Conservation (phyloP, 1,140 invertebrate genomes). For the Tetragnatha versicolor region DNA sequence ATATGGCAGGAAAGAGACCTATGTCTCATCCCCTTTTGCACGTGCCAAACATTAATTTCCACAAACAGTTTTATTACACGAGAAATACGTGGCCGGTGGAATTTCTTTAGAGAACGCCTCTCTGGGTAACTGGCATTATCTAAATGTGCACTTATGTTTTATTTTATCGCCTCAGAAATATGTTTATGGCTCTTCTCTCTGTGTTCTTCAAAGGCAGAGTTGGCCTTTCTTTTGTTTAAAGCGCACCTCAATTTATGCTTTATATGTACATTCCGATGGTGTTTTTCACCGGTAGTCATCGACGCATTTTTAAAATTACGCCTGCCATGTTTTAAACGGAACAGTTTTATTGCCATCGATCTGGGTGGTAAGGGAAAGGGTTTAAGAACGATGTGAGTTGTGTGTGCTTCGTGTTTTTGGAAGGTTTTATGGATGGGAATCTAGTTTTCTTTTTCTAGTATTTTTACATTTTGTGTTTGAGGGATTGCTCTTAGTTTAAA, state of each 20-base stretch:
- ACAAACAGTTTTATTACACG: constrained; percentile 43
- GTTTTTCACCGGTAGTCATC: not conserved
- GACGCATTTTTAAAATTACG: not conserved
- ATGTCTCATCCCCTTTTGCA: not conserved
- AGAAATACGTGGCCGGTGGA: constrained; percentile 22
- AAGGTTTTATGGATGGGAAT: too few relatives aligned
- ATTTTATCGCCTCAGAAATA: constrained; percentile 42
- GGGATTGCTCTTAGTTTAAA: too few relatives aligned
- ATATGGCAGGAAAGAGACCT: not conserved
- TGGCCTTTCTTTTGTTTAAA: constrained; percentile 6
- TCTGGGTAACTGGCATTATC: constrained; percentile 27
- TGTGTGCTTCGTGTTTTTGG: too few relatives aligned
- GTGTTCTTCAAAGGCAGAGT: not conserved
- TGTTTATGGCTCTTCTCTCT: constrained; percentile 35
- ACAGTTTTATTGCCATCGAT: constrained; percentile 11
- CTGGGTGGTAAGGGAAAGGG: too few relatives aligned
- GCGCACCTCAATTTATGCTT: not conserved
- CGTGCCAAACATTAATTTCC: constrained; percentile 45
- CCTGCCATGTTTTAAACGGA: not conserved
- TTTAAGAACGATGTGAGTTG: too few relatives aligned
- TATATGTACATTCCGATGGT: not conserved
- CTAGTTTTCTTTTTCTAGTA: too few relatives aligned
- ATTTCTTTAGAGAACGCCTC: not conserved
- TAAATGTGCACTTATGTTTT: constrained; percentile 51
- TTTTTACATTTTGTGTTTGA: too few relatives aligned